Conservation (phyloP, 2,797 vertebrate genomes). For the Aphelocoma californica region DNA sequence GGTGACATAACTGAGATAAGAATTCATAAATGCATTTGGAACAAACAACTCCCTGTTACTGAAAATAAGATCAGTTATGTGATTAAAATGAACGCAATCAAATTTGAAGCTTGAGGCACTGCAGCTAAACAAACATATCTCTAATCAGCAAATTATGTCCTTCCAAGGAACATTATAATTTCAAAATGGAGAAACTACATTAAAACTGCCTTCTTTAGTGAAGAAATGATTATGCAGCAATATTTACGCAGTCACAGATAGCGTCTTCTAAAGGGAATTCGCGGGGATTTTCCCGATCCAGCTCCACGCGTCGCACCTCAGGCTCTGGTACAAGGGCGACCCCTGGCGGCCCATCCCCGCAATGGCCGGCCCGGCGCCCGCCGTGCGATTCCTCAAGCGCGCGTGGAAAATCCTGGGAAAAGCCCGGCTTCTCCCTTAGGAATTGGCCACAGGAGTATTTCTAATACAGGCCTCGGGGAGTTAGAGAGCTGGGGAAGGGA, state of each 20-base stretch:
- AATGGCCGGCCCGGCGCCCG: not conserved
- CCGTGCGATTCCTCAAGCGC: not conserved
- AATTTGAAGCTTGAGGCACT: not conserved
- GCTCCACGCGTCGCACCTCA: not conserved
- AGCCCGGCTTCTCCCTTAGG: not conserved
- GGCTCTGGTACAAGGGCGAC: conserved; percentile 45
- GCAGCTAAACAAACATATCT: conserved; percentile 11
- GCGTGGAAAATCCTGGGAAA: not conserved
- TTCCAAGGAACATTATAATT: conserved; percentile 2
- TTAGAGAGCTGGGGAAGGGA: not conserved
- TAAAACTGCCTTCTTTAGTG: not conserved
- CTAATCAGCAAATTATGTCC: conserved; percentile 17
- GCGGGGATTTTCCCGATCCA: not conserved
- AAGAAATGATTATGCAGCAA: not conserved
- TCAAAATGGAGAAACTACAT: not conserved
- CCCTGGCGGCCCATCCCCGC: not conserved
- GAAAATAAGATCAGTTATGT: conserved; percentile 59
- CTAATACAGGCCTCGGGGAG: not conserved
- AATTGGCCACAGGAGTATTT: rapidly evolving
- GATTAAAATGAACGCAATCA: conserved; percentile 64
- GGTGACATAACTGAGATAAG: not conserved
- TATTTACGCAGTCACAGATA: not conserved
- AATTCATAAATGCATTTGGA: conserved; percentile 50
- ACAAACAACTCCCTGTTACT: conserved; percentile 29
- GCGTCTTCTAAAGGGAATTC: not conserved